These are phyloP conservation scores for Cephus pygmeus DNA, from an alignment of 2,888 invertebrate genomes.

Conservation along the genomic window DNA sequence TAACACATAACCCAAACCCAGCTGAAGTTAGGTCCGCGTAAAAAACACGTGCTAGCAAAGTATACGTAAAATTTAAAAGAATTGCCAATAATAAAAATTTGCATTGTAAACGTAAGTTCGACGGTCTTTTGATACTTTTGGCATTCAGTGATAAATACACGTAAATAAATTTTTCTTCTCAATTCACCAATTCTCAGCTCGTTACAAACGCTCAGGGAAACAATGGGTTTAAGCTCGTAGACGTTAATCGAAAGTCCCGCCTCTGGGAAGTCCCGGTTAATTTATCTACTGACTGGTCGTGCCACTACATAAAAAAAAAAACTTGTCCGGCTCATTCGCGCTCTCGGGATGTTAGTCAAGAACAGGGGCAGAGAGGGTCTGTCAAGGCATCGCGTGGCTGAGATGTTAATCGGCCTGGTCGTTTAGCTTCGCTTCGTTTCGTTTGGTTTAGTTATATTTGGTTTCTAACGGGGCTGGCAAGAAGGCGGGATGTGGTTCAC, in stretches of 20 bases:
- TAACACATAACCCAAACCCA: neutral
- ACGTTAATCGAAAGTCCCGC: constrained; percentile 3
- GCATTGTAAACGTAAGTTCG: neutral
- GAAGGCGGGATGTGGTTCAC: constrained; percentile 51
- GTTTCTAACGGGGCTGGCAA: constrained; percentile 49
- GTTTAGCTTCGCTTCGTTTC: constrained; percentile 56
- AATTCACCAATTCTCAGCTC: neutral
- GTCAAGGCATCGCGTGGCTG: constrained; percentile 26
- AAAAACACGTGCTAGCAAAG: constrained; percentile 3
- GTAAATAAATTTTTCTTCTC: neutral
- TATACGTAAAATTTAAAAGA: neutral
- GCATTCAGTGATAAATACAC: neutral
- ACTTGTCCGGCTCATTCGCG: constrained; percentile 19
- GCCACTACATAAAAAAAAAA: constrained; percentile 12
- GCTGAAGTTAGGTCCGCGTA: neutral
- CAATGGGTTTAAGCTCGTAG: neutral
- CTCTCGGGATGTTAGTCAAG: constrained; percentile 25
- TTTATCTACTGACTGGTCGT: constrained; percentile 21
- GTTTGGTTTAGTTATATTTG: constrained; percentile 61
- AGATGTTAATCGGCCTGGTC: constrained; percentile 59
- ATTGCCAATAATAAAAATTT: neutral
- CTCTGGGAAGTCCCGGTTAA: constrained; percentile 10
- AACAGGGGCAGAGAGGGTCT: constrained; percentile 29
- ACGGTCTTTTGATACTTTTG: neutral
- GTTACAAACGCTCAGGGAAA: neutral